Percentiles rank a stretch among this genome's conserved stretches.
phyloP scores from a whole-genome alignment of 2,888 invertebrate genomes.

The Tolmerus cingulatus region DNA sequence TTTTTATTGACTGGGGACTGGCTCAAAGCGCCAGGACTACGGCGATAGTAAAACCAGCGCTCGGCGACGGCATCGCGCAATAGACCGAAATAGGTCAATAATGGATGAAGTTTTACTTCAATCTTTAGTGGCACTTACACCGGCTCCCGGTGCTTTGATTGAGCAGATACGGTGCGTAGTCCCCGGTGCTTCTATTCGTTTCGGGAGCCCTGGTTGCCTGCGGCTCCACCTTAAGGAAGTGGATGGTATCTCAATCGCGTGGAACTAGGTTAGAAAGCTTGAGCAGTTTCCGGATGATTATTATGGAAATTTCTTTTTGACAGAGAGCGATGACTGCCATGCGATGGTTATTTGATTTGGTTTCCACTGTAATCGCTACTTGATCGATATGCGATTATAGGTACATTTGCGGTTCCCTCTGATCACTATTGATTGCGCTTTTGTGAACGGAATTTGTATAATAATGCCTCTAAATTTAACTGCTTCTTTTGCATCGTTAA shows the following conservation, averaged over 20 bases:
- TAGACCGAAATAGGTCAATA: conserved; percentile 1
- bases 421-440: not conserved
- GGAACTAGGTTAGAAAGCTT: conserved; percentile 10
- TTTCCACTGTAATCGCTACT: not conserved
- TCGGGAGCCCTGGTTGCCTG: not conserved
- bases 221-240: not conserved
- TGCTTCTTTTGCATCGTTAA: not conserved
- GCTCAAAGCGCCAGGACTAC: not conserved
- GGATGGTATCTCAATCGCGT: not conserved
- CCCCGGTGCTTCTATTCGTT: not conserved
- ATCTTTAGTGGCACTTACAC: not conserved
- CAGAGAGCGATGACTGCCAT: not conserved
- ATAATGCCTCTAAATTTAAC: not conserved
- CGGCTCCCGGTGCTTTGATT: not conserved
- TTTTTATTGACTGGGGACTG: not conserved
- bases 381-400: not conserved
- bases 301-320: not conserved
- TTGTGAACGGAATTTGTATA: not conserved
- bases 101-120: conserved; percentile 5
- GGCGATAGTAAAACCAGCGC: not conserved
- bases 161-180: not conserved
- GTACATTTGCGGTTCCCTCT: not conserved
- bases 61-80: not conserved
- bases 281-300: not conserved
- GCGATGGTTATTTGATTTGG: not conserved